Percentiles rank a stretch among this genome's conserved stretches.
Evolutionary conservation across 2,888 invertebrate species (phyloP).

Genomic region (Ischnura elegans): DNA sequence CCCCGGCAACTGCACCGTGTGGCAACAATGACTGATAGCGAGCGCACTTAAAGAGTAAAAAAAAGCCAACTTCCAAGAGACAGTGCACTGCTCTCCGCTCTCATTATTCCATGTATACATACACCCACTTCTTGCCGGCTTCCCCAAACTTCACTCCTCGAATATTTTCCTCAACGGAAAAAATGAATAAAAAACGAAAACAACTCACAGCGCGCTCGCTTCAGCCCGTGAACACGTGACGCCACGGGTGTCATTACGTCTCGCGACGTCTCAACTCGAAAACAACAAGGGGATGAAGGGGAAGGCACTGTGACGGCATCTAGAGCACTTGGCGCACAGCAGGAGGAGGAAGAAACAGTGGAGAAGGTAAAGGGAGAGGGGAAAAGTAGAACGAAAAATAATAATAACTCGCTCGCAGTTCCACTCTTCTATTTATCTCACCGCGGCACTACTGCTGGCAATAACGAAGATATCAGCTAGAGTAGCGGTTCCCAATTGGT

Average conservation of each 20-base stretch:
- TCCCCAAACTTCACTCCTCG: not conserved
- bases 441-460: not conserved
- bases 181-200: no score
- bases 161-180: not conserved
- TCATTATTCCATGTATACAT: slow-evolving; percentile 7
- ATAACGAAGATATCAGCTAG: no score
- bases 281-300: not conserved
- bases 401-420: not conserved
- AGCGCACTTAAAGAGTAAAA: not conserved
- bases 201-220: not conserved
- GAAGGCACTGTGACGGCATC: not conserved
- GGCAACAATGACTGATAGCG: not conserved
- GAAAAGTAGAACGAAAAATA: not conserved
- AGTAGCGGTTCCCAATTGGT: no score
- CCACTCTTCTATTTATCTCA: not conserved
- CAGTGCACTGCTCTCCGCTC: slow-evolving; percentile 22
- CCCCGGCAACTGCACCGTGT: not conserved
- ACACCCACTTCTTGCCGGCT: slow-evolving; percentile 6
- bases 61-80: not conserved
- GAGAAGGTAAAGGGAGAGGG: not conserved
- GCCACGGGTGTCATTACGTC: slow-evolving; percentile 6
- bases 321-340: not conserved
- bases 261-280: slow-evolving; percentile 20
- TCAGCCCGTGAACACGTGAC: not conserved
- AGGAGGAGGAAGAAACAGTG: not conserved